Evolutionary conservation across 2,113 vertebrate genomes (phyloP), one percentile per base, ranked within the genome.

Genomic region (Riparia riparia): DNA sequence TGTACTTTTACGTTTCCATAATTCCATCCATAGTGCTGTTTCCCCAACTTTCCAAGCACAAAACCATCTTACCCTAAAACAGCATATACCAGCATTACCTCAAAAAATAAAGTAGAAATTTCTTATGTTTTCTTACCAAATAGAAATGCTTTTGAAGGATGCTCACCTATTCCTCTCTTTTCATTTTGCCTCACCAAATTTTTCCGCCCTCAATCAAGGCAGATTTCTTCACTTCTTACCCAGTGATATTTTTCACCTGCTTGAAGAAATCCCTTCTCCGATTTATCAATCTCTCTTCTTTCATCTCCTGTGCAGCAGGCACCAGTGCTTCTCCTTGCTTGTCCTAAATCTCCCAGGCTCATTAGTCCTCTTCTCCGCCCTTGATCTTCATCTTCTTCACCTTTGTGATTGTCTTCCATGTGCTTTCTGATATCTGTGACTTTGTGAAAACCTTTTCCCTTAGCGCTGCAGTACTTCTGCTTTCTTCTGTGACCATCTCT

Each of bases 401-500:
- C 93, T 97, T 92, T 95, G 54, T 92, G 81, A 92, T 94, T 74
- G 90, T 86, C 91, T 94, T 96, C 89, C 73, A 76, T 60, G 44
- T 53, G 78, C 86, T 93, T 92, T 96, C 92, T 95, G 73, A 82
- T 89, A 97, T 88, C 68, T 79, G 63, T 95, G 90, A 93, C 91
- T 95, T 96, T 88, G 86, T 92, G 69, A 95, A 97, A 94, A 96
- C 83, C 93, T 95, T 95, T 96, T 95, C 73, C 94, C 53, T 94
- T 82, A 89, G 94, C 90, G 80, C 93, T 96, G 87, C 92, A 84
- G 95, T 94, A 93, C 39, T 93, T 96, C 77, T 80, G 88, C 95
- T 97, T 97, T 97, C 90, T 97, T 96, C 95, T 80, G 41, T 96
- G 96, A 95, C 96, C 95, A 95, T 92, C 96, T 96, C 97, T 93